Evolutionary conservation across 2,113 vertebrate genomes (phyloP).

Genomic region (Scalopus aquaticus): DNA sequence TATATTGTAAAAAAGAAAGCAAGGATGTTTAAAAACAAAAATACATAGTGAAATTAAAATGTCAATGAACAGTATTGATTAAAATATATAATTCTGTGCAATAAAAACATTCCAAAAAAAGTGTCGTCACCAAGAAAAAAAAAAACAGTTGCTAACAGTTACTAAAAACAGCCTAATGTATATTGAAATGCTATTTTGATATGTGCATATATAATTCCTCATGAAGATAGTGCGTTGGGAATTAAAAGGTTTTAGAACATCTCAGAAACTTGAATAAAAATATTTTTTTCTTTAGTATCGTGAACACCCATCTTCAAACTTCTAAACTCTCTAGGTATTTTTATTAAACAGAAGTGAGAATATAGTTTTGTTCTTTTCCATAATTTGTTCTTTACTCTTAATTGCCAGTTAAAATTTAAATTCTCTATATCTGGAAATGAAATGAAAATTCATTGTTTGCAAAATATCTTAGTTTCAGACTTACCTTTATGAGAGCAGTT

Average conservation of each 20-base stretch:
- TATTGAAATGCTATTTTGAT: background rate
- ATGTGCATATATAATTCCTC: constrained; percentile 32
- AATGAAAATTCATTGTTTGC: constrained; percentile 26
- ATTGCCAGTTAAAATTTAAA: background rate
- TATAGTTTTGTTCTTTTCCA: background rate
- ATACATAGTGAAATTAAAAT: background rate
- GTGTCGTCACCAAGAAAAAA: background rate
- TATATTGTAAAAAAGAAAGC: no score
- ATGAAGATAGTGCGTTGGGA: background rate
- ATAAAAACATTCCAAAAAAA: background rate
- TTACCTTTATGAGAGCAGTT: background rate
- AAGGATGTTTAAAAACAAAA: no score
- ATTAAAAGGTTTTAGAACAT: background rate
- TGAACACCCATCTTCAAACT: background rate
- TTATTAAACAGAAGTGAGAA: background rate
- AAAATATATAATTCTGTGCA: background rate
- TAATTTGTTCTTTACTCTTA: background rate
- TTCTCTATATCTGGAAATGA: background rate
- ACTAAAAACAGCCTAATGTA: background rate
- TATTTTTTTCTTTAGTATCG: background rate
- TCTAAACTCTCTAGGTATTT: background rate
- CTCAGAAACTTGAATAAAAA: background rate
- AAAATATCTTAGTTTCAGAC: constrained; percentile 31
- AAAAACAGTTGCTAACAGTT: background rate
- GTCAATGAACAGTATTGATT: background rate